Conservation (phyloP, 2,888 invertebrate species). For the Oligia latruncula region DNA sequence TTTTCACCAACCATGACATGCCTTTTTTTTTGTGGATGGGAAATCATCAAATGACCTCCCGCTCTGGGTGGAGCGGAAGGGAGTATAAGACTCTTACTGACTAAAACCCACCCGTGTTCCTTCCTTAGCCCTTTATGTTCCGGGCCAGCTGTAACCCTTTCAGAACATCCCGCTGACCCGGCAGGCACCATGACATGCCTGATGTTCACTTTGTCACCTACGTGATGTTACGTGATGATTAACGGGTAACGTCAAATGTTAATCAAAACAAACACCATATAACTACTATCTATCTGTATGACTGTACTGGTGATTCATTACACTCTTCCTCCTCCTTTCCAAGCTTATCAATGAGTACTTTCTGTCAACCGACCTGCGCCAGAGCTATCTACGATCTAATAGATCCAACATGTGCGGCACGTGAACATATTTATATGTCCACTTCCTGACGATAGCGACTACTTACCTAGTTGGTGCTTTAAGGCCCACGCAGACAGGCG, state of each 20-base stretch:
- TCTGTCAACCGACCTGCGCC: conserved; percentile 55
- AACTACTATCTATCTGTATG: conserved; percentile 20
- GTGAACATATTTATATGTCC: conserved; percentile 58
- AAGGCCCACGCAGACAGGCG: not conserved
- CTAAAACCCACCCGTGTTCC: too few species aligned
- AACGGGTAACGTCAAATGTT: conserved; percentile 27
- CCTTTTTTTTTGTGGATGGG: too few species aligned
- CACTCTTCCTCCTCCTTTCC: conserved; percentile 60
- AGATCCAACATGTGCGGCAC: conserved; percentile 60
- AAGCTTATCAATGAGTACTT: conserved; percentile 63
- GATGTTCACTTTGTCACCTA: conserved; percentile 4
- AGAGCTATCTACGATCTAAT: conserved; percentile 60
- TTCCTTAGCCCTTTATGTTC: too few species aligned
- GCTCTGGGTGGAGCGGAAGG: too few species aligned
- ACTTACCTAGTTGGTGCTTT: conserved; percentile 42
- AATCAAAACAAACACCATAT: conserved; percentile 52
- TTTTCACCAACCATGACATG: conserved; percentile 1
- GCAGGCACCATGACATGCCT: not conserved
- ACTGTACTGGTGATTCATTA: conserved; percentile 59
- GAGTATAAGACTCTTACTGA: too few species aligned
- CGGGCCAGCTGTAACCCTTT: too few species aligned
- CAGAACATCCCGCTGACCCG: too few species aligned
- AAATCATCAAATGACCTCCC: too few species aligned
- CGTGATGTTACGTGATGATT: conserved; percentile 40
- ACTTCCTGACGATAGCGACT: conserved; percentile 51